Base-by-base conservation (phyloP, 2,888 invertebrate genomes). In the Pterobdella sp. region DNA sequence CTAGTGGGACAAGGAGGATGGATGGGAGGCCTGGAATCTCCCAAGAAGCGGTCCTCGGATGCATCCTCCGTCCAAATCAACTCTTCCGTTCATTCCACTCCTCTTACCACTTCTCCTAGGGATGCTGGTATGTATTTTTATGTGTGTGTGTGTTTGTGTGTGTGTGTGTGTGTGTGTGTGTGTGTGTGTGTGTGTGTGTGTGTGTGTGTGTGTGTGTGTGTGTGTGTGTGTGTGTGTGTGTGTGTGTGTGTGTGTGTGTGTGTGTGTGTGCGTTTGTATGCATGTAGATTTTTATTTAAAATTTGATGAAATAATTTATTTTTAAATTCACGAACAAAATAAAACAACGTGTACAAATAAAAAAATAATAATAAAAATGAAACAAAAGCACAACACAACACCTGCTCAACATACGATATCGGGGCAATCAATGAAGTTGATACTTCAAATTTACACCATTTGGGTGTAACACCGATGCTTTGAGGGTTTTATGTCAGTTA, bases 191-290 rank as follows among this genome's bases (percentile, higher is more conserved):
- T 65, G n/a, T 65, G 4, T 65, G 65, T 65, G 35, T 35, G 32
- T 29, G 32, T 29, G 35, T 32, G 4, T 65, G 35, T 35, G 14
- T 65, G 65, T 65, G 32, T 65, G n/a, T 63, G 26, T 26, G n/a
- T 63, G n/a, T 63, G 31, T 63, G 31, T 26, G 31, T 63, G 31
- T 63, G 31, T 63, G 63, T 63, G n/a, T 63, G 63, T 63, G 31
- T 63, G 63, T 26, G 63, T 63, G 26, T 63, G 31, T 63, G 26
- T 63, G 31, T 63, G 26, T 63, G 63, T 63, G 63, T 29, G 63
- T 63, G 63, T 29, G 63, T 63, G 63, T 63, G 31, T 63, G 63
- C 32, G 65, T 65, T 3, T 65, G 65, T 65, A 29, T 65, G 65
- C 32, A 29, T 35, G 65, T 35, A n/a, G n/a, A n/a, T n/a, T n/a